A percentile compares a stretch with the other conserved stretches of the same genome.
Evolutionary conservation across 2,113 vertebrate species (phyloP).

Genomic region (Lasiurus cinereus): DNA sequence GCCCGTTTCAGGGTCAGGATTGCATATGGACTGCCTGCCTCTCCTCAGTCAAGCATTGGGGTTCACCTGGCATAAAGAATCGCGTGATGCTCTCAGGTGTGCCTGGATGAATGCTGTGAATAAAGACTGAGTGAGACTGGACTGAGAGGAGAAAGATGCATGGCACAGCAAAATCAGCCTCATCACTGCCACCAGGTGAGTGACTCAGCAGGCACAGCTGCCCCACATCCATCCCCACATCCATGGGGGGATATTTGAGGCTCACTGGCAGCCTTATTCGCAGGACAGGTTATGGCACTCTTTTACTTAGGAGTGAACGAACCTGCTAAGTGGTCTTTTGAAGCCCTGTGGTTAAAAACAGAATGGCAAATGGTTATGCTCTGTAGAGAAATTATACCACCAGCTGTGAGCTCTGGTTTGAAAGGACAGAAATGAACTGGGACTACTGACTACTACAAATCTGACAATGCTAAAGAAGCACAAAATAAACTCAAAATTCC

Average conservation of each 20-base stretch:
- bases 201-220: neutral
- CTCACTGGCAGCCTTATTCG: neutral
- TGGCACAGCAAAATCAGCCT: neutral
- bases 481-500: neutral
- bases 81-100: neutral
- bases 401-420: slow-evolving; percentile 73
- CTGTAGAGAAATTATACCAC: slow-evolving; percentile 67
- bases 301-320: slow-evolving; percentile 54
- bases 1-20: neutral
- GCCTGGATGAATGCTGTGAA: too few relatives aligned
- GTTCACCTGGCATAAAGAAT: neutral
- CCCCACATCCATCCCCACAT: neutral
- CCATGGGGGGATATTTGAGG: neutral
- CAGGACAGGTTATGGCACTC: neutral
- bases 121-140: neutral
- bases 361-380: slow-evolving; percentile 65
- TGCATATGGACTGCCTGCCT: neutral
- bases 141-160: neutral
- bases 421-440: slow-evolving; percentile 75
- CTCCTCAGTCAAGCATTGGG: neutral
- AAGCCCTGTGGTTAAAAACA: slow-evolving; percentile 70
- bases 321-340: slow-evolving; percentile 56
- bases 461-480: slow-evolving; percentile 37
- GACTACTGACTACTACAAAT: slow-evolving; percentile 8
- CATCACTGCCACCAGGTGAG: neutral